phyloP scores from a whole-genome alignment of 1,140 invertebrate genomes.

The Spodoptera litura region DNA sequence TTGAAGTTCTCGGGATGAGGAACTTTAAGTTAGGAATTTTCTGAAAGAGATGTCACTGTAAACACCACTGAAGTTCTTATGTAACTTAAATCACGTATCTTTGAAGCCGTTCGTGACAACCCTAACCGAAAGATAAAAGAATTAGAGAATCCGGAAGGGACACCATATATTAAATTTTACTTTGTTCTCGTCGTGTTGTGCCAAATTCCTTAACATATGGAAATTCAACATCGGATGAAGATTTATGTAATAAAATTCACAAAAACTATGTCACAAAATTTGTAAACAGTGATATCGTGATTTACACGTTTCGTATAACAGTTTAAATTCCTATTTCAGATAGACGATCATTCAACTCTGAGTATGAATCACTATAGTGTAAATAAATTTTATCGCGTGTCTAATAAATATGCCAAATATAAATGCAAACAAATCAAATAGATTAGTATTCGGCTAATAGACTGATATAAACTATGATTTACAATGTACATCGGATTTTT shows the following conservation, averaged over 20 bases:
- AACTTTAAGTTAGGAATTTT: constrained; percentile 11
- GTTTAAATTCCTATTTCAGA: constrained; percentile 4
- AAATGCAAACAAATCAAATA: constrained; percentile 17
- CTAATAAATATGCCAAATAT: constrained; percentile 31
- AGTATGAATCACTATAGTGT: constrained; percentile 17
- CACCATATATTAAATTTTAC: background rate
- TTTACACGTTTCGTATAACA: background rate
- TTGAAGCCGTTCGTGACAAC: constrained; percentile 2
- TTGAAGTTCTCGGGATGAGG: background rate
- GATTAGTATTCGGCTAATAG: constrained; percentile 9
- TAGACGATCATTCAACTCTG: constrained; percentile 20
- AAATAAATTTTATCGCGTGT: constrained; percentile 24
- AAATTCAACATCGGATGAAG: background rate
- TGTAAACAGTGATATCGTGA: background rate
- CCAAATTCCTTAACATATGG: background rate
- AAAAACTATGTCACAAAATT: background rate
- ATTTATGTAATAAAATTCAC: background rate
- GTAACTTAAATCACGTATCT: constrained; percentile 45
- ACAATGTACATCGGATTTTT: background rate
- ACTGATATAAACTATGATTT: background rate
- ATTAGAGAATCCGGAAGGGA: constrained; percentile 21
- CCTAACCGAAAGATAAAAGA: constrained; percentile 18
- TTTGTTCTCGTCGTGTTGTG: background rate
- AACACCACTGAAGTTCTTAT: constrained; percentile 42
- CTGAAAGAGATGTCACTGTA: constrained; percentile 45